Evolutionary conservation across 2,797 vertebrate genomes (phyloP), one percentile per base, ranked within the genome.

Genomic region (Pangasius sanitwongsei): DNA sequence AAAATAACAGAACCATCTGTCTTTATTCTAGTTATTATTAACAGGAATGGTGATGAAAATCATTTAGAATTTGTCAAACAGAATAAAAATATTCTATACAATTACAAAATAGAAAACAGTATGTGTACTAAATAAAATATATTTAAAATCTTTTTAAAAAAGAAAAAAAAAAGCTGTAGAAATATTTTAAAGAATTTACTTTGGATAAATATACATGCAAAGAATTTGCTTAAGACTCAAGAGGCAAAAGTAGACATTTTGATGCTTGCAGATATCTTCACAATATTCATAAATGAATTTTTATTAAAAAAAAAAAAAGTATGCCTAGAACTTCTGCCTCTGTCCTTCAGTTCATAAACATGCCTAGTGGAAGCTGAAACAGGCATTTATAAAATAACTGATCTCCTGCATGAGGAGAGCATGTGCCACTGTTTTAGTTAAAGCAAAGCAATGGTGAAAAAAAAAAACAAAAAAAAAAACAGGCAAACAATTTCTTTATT

Each of bases 1-100:
- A 90, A 67, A 13, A 61, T 92, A 86, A 89, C 61, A 65, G 37
- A 44, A 63, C 6, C 28, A 87, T 9, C 53, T 18, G 4, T 75
- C 28, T 63, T 20, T 41, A 34, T 81, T 63, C 6, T 57, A 37
- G 9, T 80, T 31, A 23, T 25, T 81, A 37, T 13, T 37, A 34
- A 59, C 55, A 34, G 7, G 9, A 80, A 78, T 31, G 25, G 5
- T 48, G 72, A 75, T 11, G 25, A 50, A 28, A 78, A n/a, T 9
- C 16, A 55, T 55, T 55, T 31, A 75, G 23, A 48, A 48, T 75
- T 25, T 75, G 72, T 3, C 28, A 67, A 67, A 67, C 5, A 61
- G 65, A 20, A 37, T 61, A 74, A 4, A 23, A 41, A 23, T 2
- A 13, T 6, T 12, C 15, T 28, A 18, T 80, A 31, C 1, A 18